Evolutionary conservation across 2,797 vertebrate species (phyloP).

Genomic region (Phoebastria nigripes): DNA sequence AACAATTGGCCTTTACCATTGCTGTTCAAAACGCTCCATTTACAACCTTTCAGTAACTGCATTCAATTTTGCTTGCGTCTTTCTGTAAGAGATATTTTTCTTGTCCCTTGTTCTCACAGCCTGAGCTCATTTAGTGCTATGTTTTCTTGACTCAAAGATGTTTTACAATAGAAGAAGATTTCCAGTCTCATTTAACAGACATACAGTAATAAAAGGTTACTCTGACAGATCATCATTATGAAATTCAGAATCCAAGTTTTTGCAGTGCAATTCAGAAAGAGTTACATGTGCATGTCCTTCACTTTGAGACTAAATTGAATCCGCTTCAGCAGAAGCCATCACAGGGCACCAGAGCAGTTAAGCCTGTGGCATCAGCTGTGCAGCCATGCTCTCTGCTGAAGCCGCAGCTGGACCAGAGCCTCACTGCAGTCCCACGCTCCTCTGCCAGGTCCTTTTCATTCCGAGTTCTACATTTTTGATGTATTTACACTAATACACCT

Average conservation of each 20-base stretch:
- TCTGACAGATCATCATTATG: neutral
- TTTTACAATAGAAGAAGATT: neutral
- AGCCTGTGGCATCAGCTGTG: neutral
- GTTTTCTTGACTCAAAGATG: neutral
- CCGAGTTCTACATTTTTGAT: rapidly evolving
- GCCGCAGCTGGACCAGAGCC: rapidly evolving
- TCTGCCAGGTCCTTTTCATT: neutral
- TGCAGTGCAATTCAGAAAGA: neutral
- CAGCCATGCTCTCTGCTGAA: rapidly evolving
- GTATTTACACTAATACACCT: neutral
- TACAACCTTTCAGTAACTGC: constrained; percentile 16
- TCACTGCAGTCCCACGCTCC: neutral
- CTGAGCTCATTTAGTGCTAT: constrained; percentile 8
- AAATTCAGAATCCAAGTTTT: neutral
- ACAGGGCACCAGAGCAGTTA: neutral
- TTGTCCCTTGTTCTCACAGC: constrained; percentile 37
- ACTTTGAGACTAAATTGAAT: neutral
- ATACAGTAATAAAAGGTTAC: neutral
- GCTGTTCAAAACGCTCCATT: constrained; percentile 35
- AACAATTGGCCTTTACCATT: constrained; percentile 61
- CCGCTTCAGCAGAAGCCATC: neutral
- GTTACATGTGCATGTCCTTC: neutral
- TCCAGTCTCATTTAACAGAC: neutral
- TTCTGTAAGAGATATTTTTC: neutral
- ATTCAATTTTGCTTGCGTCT: neutral